Percentiles rank a stretch among this genome's conserved stretches.
Evolutionary conservation across 2,888 invertebrate genomes (phyloP).

Genomic region (Chaetogeoica ovagalla): DNA sequence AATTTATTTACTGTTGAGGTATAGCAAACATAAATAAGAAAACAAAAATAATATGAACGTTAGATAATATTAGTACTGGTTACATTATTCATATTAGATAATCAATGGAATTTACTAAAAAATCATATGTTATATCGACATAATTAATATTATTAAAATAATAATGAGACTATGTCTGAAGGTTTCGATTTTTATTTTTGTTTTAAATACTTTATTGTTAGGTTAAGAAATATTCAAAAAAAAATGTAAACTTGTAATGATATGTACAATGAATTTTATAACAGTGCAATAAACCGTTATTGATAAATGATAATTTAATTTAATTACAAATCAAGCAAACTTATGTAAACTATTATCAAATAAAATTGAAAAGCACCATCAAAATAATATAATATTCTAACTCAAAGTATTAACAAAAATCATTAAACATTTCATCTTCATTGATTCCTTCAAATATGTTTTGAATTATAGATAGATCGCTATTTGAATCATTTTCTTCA

Average conservation of each 20-base stretch:
- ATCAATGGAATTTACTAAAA: too few relatives aligned
- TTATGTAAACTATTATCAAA: not conserved
- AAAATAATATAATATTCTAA: not conserved
- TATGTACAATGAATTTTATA: not conserved
- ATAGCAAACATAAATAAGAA: too few relatives aligned
- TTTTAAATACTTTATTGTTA: not conserved
- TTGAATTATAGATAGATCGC: constrained; percentile 38
- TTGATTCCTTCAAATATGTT: constrained; percentile 48
- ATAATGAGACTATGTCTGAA: not conserved
- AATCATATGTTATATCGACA: not conserved
- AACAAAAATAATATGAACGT: too few relatives aligned
- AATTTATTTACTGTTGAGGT: too few relatives aligned
- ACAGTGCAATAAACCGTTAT: not conserved
- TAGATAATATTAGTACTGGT: too few relatives aligned
- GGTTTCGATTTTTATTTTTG: not conserved
- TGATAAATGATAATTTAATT: not conserved
- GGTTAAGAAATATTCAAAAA: not conserved
- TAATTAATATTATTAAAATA: not conserved
- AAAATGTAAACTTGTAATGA: not conserved
- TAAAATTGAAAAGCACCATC: constrained; percentile 24
- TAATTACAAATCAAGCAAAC: constrained; percentile 10
- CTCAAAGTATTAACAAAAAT: constrained; percentile 36
- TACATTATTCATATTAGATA: too few relatives aligned
- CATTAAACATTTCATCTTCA: constrained; percentile 49
- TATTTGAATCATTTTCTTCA: constrained; percentile 6